phyloP scores from a whole-genome alignment of 1,140 invertebrate genomes.

The Prorops nasuta region DNA sequence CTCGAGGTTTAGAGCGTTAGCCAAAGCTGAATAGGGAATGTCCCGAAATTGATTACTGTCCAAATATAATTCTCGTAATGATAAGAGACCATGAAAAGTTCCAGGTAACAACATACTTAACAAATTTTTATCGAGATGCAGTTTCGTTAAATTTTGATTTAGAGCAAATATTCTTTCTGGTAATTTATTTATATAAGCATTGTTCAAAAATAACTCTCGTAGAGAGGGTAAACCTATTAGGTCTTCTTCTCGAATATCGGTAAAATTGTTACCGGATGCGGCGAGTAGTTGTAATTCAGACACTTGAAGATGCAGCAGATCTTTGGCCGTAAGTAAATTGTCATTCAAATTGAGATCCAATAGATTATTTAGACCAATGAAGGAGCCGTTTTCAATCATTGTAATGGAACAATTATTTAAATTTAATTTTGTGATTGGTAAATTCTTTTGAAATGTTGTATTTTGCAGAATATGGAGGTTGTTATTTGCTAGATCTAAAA shows the following conservation, averaged over 20 bases:
- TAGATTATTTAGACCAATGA: conserved; percentile 64
- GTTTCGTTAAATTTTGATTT: conserved; percentile 69
- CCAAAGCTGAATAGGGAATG: conserved; percentile 75
- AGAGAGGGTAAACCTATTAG: conserved; percentile 74
- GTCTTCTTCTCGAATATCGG: conserved; percentile 64
- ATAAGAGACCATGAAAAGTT: conserved; percentile 68
- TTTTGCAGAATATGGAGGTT: conserved; percentile 57
- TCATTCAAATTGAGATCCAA: conserved; percentile 70
- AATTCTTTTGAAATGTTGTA: conserved; percentile 61
- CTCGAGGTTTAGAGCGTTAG: conserved; percentile 72
- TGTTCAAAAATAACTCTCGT: conserved; percentile 68
- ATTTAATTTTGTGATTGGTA: conserved; percentile 61
- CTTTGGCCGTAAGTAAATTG: conserved; percentile 69
- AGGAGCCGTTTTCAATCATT: conserved; percentile 65
- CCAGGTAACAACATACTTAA: conserved; percentile 65
- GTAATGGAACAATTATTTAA: conserved; percentile 63
- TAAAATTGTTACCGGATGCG: conserved; percentile 77
- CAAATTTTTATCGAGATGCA: conserved; percentile 72
- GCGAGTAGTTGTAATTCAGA: conserved; percentile 70
- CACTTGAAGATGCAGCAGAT: conserved; percentile 69
- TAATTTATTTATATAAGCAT: conserved; percentile 65
- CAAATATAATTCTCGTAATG: conserved; percentile 73
- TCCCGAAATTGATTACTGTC: conserved; percentile 70
- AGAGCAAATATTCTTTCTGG: conserved; percentile 70
- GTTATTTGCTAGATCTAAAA: conserved; percentile 67